Conservation (phyloP, 2,113 vertebrate species). For the Arizona elegans region DNA sequence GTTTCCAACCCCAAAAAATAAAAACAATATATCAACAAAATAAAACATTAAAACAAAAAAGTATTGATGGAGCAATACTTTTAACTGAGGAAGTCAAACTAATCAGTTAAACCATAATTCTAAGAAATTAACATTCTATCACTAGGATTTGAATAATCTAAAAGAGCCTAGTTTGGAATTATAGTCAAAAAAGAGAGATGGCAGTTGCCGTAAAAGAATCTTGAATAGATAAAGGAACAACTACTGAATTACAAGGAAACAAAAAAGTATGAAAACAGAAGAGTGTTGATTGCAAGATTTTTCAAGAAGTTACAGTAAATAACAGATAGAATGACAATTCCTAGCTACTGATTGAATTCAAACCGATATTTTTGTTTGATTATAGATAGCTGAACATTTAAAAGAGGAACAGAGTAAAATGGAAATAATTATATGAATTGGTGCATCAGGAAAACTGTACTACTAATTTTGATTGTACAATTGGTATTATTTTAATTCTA, state of each 20-base stretch:
- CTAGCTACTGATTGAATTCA: conserved; percentile 5
- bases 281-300: not conserved
- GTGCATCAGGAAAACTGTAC: not conserved
- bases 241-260: not conserved
- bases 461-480: not conserved
- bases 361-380: not conserved
- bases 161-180: not conserved
- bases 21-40: not conserved
- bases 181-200: not conserved
- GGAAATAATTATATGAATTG: not conserved
- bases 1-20: not conserved
- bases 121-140: not conserved
- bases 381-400: not conserved
- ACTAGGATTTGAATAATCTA: not conserved
- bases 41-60: not conserved
- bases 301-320: not conserved
- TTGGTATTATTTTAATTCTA: not conserved
- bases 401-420: not conserved
- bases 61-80: not conserved
- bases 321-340: not conserved
- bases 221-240: not conserved
- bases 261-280: not conserved
- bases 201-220: not conserved
- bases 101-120: not conserved
- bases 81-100: not conserved